phyloP scores from a whole-genome alignment of 2,888 invertebrate genomes.

The Scotopteryx bipunctaria region DNA sequence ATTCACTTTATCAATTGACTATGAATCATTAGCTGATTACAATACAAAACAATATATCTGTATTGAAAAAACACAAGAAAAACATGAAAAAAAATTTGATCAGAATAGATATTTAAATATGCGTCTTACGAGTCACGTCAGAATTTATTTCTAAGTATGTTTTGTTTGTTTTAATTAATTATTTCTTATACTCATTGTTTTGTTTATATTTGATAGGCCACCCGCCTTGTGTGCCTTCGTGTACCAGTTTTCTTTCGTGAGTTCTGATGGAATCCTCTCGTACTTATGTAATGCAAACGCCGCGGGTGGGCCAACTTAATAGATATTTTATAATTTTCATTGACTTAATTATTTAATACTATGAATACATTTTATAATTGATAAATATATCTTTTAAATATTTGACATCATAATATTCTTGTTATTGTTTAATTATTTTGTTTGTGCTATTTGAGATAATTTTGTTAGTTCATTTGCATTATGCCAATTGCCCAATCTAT shows the following conservation, averaged over 20 bases:
- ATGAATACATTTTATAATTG: too few relatives aligned
- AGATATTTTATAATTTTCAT: background rate
- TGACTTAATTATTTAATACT: background rate
- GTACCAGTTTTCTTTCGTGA: background rate
- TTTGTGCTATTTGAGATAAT: conserved; percentile 12
- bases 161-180: too few relatives aligned
- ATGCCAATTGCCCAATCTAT: background rate
- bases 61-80: too few relatives aligned
- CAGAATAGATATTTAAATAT: too few relatives aligned
- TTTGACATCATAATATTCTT: conserved; percentile 13
- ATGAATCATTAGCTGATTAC: too few relatives aligned
- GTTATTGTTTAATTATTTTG: conserved; percentile 19
- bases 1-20: too few relatives aligned
- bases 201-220: background rate
- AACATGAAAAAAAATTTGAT: too few relatives aligned
- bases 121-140: too few relatives aligned
- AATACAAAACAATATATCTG: too few relatives aligned
- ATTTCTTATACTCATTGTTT: too few relatives aligned
- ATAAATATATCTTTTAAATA: conserved; percentile 2
- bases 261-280: background rate
- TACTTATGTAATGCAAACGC: background rate
- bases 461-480: conserved; percentile 2
- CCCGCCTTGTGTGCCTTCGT: background rate
- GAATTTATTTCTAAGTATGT: too few relatives aligned
- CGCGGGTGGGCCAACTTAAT: background rate